These are phyloP conservation scores for Apamea sordens DNA, from an alignment of 2,888 invertebrate species.

Conservation along the genomic window DNA sequence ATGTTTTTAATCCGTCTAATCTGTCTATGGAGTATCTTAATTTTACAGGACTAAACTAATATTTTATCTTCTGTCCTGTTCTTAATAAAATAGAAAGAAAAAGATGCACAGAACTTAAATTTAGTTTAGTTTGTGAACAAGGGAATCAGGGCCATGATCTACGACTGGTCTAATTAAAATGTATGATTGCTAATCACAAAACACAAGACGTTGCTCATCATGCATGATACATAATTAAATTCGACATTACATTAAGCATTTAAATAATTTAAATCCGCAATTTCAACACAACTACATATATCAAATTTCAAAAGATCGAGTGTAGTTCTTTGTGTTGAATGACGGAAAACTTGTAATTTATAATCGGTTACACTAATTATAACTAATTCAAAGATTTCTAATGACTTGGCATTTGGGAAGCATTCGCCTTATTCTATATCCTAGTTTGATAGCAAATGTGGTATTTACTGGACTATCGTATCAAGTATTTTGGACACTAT, in stretches of 20 bases:
- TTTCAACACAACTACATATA: constrained; percentile 16
- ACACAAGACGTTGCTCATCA: constrained; percentile 30
- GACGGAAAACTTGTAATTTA: constrained; percentile 8
- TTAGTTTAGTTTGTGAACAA: no score
- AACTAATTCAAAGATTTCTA: not conserved
- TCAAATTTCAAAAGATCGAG: constrained; percentile 16
- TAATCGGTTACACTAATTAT: not conserved
- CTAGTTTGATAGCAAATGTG: not conserved
- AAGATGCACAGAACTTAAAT: no score
- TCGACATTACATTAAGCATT: constrained; percentile 13
- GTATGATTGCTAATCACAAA: constrained; percentile 33
- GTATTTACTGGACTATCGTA: not conserved
- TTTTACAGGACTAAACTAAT: no score
- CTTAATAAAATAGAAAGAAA: no score
- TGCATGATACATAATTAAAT: constrained; percentile 37
- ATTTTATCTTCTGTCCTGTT: no score
- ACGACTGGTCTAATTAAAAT: constrained; percentile 33
- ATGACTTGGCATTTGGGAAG: not conserved
- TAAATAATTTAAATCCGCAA: constrained; percentile 38
- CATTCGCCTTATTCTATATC: not conserved
- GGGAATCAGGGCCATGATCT: no score
- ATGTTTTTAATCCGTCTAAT: no score
- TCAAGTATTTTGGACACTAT: not conserved
- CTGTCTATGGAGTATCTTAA: no score
- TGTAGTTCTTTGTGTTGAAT: constrained; percentile 1